Evolutionary conservation across 2,888 invertebrate species (phyloP), one percentile per base, ranked within the genome.

Genomic region (Thymelicus acteon): DNA sequence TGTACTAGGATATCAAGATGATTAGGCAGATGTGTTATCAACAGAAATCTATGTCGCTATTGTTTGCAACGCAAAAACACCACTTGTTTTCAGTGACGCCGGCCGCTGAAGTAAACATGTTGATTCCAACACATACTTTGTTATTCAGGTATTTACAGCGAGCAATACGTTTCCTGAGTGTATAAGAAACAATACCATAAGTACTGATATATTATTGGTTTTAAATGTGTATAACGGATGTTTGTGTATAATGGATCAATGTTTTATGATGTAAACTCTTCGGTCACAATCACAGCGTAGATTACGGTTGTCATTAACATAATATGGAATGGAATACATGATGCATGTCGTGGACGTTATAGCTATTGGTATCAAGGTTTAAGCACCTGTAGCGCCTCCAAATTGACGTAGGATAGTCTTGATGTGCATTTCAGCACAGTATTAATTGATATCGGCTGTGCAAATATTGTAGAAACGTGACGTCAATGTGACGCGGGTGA

Each of bases 401-500:
- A 40, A 60, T 60, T 60, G 60, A 60, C 60, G 40, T 19, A 60
- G 10, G 15, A 40, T 40, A 15, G 1, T n/a, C 15, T 52, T 15
- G 40, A 40, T 60, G 19, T 52, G 15, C n/a, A 8, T 12, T 57
- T 4, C 57, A 12, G 24, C 24, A 10, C 12, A 13, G 4, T 1
- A 24, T 19, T 12, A 24, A 61, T 61, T 44, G 61, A 61, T 44
- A 61, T 44, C 61, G 15, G 61, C 61, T 61, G 61, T 19, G 47
- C 47, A 61, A 61, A 61, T 47, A 61, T 47, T 24, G 61, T 19
- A 24, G 19, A 39, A 12, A n/a, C 47, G 60, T 61, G n/a, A 47
- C 61, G 44, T 61, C 61, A 61, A 61, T 61, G 47, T 39, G 61
- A 61, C 61, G 60, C 39, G 13, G n/a, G 39, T n/a, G n/a, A 44